Evolutionary conservation across 1,140 invertebrate species (phyloP).

Genomic region (Spodoptera litura): DNA sequence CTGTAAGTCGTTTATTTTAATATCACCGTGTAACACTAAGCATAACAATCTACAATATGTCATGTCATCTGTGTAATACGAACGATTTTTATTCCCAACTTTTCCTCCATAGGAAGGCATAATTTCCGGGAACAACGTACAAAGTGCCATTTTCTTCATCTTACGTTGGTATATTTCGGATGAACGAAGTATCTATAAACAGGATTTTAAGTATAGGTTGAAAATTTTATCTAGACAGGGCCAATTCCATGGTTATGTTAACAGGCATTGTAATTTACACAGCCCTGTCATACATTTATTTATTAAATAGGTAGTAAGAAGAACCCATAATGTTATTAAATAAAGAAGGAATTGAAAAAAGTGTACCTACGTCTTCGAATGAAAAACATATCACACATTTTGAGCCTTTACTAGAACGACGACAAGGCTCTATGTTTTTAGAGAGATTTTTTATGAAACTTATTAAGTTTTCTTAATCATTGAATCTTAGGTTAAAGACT

Average conservation of each 20-base stretch:
- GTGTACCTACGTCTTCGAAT: too few relatives aligned
- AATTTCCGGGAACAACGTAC: not conserved
- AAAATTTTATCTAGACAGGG: slow-evolving; percentile 4
- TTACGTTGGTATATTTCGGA: not conserved
- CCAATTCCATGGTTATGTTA: not conserved
- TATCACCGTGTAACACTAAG: slow-evolving; percentile 19
- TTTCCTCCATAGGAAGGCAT: slow-evolving; percentile 14
- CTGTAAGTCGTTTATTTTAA: not conserved
- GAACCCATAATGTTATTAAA: too few relatives aligned
- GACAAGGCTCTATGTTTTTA: too few relatives aligned
- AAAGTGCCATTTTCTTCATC: not conserved
- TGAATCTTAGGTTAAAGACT: too few relatives aligned
- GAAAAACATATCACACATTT: too few relatives aligned
- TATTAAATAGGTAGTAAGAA: too few relatives aligned
- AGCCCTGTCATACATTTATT: too few relatives aligned
- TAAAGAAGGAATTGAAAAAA: too few relatives aligned
- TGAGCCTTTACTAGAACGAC: too few relatives aligned
- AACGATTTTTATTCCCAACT: not conserved
- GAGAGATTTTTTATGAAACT: too few relatives aligned
- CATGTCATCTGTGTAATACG: not conserved
- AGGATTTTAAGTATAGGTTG: slow-evolving; percentile 18
- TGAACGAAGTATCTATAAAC: slow-evolving; percentile 27
- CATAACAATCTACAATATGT: not conserved
- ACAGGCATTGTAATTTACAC: not conserved
- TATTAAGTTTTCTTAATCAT: too few relatives aligned